Conservation (phyloP, 2,797 vertebrate species). For the Botia kubotai region DNA sequence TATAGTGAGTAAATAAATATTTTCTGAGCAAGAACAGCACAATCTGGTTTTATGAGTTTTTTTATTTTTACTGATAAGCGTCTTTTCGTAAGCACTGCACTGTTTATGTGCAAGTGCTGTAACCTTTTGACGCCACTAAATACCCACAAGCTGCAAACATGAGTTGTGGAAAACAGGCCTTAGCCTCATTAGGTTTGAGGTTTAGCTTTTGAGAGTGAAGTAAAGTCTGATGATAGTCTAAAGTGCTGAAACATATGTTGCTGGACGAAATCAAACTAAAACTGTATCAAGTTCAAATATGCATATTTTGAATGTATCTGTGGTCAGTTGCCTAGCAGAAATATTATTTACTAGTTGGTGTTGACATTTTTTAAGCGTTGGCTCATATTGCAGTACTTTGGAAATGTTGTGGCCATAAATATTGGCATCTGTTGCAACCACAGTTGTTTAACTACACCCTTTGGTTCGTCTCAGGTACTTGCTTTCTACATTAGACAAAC, state of each 20-base stretch:
- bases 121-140: neutral
- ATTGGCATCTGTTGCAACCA: slow-evolving; percentile 22
- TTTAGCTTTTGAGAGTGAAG: slow-evolving; percentile 7
- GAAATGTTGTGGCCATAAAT: slow-evolving; percentile 39
- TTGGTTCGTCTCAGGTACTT: neutral
- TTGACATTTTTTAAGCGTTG: slow-evolving; percentile 50
- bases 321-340: neutral
- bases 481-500: neutral
- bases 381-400: slow-evolving; percentile 42
- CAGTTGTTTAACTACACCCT: slow-evolving; percentile 5
- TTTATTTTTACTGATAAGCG: neutral
- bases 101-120: neutral
- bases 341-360: slow-evolving; percentile 29
- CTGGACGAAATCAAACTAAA: neutral
- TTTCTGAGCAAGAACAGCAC: too few relatives aligned
- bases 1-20: neutral
- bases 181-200: slow-evolving; percentile 31
- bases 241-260: neutral
- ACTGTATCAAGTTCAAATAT: neutral
- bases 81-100: neutral
- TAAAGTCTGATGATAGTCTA: neutral
- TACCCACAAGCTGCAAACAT: neutral
- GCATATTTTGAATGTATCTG: slow-evolving; percentile 3
- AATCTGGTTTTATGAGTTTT: too few relatives aligned
- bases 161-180: slow-evolving; percentile 8